These are phyloP conservation scores for Halictus quadricinctus DNA, from an alignment of 2,888 invertebrate genomes.

Conservation along the genomic window DNA sequence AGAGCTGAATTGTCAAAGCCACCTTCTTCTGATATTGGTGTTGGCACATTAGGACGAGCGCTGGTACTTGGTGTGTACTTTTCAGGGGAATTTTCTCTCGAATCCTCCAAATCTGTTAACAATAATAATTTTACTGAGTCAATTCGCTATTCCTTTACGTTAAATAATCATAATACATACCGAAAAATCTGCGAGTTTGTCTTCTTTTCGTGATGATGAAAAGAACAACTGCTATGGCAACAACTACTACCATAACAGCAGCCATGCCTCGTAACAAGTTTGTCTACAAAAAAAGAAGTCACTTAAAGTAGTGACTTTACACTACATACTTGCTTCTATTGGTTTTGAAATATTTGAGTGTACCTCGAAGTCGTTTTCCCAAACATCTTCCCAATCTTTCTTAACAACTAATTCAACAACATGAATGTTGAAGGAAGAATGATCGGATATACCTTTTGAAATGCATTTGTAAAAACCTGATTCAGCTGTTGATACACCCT, in stretches of 20 bases:
- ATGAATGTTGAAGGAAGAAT: constrained; percentile 83
- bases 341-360: neutral
- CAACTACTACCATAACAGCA: constrained; percentile 76
- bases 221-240: constrained; percentile 75
- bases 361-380: constrained; percentile 81
- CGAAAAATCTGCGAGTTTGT: constrained; percentile 75
- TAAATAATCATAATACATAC: constrained; percentile 64
- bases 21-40: constrained; percentile 66
- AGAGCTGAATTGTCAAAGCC: constrained; percentile 86
- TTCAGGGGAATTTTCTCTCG: constrained; percentile 78
- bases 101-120: constrained; percentile 77
- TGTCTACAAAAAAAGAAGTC: constrained; percentile 68
- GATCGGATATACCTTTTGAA: constrained; percentile 84
- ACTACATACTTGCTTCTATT: constrained; percentile 5
- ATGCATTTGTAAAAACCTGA: constrained; percentile 87
- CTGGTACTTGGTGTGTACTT: constrained; percentile 71
- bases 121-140: constrained; percentile 37
- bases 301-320: constrained; percentile 14
- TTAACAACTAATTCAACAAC: constrained; percentile 86
- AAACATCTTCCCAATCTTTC: constrained; percentile 81
- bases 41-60: constrained; percentile 39
- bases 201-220: constrained; percentile 73
- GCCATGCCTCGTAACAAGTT: constrained; percentile 78
- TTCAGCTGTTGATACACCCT: constrained; percentile 86
- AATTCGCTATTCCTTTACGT: neutral